Base-by-base conservation (phyloP, 2,888 invertebrate species). In the Mythimna impura region DNA sequence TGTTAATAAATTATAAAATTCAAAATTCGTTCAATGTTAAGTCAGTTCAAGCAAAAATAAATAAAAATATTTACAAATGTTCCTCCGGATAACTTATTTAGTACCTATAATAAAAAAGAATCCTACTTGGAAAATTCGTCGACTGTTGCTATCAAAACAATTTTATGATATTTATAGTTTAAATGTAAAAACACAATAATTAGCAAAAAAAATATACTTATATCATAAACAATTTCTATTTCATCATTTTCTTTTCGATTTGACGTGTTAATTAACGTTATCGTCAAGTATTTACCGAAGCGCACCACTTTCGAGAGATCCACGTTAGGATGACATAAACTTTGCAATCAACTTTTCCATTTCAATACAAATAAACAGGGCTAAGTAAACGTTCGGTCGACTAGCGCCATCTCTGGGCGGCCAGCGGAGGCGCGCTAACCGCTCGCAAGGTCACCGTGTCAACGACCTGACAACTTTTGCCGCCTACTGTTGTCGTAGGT, bases 401-500 rank as follows among this genome's bases (percentile, higher is more conserved):
- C 76, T 84, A 88, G 82, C 92, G 95, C 94, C 96, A 96, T 93
- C 96, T 95, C 87, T 86, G 88, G 90, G 89, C 86, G 91, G 89
- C 89, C 88, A 89, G 83, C 87, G 87, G 87, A 89, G 88, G 82
- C 82, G 83, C 79, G 87, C 84, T 83, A 89, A 90, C 89, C 88
- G 89, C 87, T 89, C 82, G 91, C 96, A 96, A 96, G 95, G 95
- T 95, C 95, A 96, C 93, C 91, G 93, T 93, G 95, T 93, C 96
- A 94, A 95, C 91, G 96, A 95, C 95, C 96, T 93, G 91, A 90
- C 95, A 95, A 96, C 96, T 96, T 96, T 96, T 95, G 95, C 96
- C 95, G 95, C 94, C 93, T 94, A 94, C 93, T 94, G 96, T 96
- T 96, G 96, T 94, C 95, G 96, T 96, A 96, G 96, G 96, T 96